These are phyloP conservation scores for Andricus quercusramuli DNA, from an alignment of 2,888 invertebrate species.

Conservation along the genomic window DNA sequence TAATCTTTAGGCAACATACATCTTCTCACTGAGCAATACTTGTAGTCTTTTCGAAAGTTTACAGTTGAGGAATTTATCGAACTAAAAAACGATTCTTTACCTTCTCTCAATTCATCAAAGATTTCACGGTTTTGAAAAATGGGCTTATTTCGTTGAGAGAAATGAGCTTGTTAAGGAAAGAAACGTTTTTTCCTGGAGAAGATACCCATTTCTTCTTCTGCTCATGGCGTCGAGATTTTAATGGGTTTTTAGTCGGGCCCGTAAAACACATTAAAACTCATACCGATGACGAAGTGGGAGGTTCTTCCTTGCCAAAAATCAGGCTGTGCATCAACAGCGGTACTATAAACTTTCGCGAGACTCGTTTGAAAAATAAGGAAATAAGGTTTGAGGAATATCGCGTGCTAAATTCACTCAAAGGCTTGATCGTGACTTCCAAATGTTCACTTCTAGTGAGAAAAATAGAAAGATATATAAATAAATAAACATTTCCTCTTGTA, in stretches of 20 bases:
- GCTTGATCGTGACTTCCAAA: neutral
- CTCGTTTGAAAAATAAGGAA: slow-evolving; percentile 27
- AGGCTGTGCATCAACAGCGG: slow-evolving; percentile 69
- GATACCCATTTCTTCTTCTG: slow-evolving; percentile 32
- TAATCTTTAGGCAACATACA: too few species aligned
- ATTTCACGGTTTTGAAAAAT: slow-evolving; percentile 10
- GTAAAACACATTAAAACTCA: slow-evolving; percentile 77
- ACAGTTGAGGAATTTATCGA: neutral
- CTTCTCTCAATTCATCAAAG: slow-evolving; percentile 51
- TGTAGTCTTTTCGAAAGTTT: neutral
- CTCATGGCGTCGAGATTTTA: slow-evolving; percentile 63
- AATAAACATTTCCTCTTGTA: neutral
- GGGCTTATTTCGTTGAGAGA: neutral
- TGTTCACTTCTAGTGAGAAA: neutral
- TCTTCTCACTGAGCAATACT: too few species aligned
- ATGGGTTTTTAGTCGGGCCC: slow-evolving; percentile 73
- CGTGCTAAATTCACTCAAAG: neutral
- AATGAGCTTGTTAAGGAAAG: slow-evolving; percentile 39
- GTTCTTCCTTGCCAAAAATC: slow-evolving; percentile 73
- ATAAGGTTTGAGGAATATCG: neutral
- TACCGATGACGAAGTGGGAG: slow-evolving; percentile 73
- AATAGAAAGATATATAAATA: neutral
- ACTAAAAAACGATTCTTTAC: slow-evolving; percentile 60
- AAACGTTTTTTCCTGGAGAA: slow-evolving; percentile 36
- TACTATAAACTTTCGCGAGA: slow-evolving; percentile 60